Evolutionary conservation across 2,113 vertebrate species (phyloP).

Genomic region (Nyctereutes procyonoides): DNA sequence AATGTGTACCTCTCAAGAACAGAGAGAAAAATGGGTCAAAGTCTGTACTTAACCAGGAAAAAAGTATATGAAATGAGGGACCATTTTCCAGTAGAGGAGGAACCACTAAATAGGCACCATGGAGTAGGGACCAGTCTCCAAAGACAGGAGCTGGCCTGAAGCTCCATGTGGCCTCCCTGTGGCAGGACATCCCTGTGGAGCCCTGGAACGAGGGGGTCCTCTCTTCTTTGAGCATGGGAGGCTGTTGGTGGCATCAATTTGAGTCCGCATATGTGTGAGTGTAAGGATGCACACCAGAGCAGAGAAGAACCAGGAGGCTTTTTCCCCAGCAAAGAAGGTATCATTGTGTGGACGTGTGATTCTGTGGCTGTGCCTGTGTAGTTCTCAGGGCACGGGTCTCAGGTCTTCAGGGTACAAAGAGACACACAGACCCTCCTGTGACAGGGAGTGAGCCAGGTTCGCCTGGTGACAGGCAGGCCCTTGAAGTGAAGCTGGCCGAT

Average conservation of each 20-base stretch:
- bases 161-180: neutral
- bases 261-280: neutral
- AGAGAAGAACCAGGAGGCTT: neutral
- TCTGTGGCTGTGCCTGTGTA: neutral
- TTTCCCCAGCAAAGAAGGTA: neutral
- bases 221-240: neutral
- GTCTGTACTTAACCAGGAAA: neutral
- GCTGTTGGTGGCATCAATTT: too few relatives aligned
- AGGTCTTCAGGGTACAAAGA: neutral
- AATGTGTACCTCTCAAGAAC: neutral
- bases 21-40: neutral
- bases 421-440: neutral
- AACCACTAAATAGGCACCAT: neutral
- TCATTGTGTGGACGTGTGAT: neutral
- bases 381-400: neutral
- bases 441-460: neutral
- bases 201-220: neutral
- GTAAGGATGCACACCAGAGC: neutral
- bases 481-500: neutral
- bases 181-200: neutral
- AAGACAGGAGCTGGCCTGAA: neutral
- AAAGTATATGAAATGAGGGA: neutral
- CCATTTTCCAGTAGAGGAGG: neutral
- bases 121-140: neutral
- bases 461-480: neutral